Evolutionary conservation across 2,113 vertebrate species (phyloP).

Genomic region (Mustela lutreola): DNA sequence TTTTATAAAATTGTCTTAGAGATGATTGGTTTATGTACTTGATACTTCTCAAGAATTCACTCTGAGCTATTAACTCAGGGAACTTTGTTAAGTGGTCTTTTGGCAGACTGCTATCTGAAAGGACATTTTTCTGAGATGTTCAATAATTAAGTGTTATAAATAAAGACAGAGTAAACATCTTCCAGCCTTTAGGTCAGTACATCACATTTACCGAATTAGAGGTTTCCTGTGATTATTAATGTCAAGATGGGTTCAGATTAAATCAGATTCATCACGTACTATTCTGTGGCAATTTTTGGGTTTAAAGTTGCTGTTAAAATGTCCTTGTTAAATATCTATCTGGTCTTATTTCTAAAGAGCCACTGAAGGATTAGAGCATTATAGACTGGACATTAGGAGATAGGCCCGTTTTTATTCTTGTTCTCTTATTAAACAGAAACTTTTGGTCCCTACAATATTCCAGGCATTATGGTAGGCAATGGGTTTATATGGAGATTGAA

Average conservation of each 20-base stretch:
- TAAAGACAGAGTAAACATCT: constrained; percentile 24
- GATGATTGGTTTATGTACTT: constrained; percentile 1
- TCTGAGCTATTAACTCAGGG: not conserved
- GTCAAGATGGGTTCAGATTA: not conserved
- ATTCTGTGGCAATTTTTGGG: not conserved
- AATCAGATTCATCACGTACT: constrained; percentile 13
- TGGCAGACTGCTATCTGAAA: not conserved
- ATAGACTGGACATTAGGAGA: not conserved
- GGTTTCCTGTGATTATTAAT: not conserved
- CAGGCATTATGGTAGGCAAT: not conserved
- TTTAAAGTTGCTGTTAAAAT: constrained; percentile 17
- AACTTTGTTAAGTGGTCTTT: constrained; percentile 26
- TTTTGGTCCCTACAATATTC: constrained; percentile 28
- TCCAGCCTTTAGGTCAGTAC: not conserved
- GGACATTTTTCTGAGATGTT: constrained; percentile 47
- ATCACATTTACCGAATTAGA: not conserved
- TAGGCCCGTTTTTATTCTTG: constrained; percentile 4
- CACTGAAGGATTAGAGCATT: not conserved
- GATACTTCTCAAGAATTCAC: constrained; percentile 28
- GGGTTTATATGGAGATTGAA: constrained; percentile 8
- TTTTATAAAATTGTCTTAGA: not conserved
- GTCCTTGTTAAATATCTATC: not conserved
- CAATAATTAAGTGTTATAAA: constrained; percentile 25
- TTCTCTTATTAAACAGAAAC: constrained; percentile 38
- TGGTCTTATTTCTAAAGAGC: constrained; percentile 13